Percentiles rank a stretch among this genome's conserved stretches.
Conservation (phyloP, 2,797 vertebrate species). For the Cirrhinus molitorella region DNA sequence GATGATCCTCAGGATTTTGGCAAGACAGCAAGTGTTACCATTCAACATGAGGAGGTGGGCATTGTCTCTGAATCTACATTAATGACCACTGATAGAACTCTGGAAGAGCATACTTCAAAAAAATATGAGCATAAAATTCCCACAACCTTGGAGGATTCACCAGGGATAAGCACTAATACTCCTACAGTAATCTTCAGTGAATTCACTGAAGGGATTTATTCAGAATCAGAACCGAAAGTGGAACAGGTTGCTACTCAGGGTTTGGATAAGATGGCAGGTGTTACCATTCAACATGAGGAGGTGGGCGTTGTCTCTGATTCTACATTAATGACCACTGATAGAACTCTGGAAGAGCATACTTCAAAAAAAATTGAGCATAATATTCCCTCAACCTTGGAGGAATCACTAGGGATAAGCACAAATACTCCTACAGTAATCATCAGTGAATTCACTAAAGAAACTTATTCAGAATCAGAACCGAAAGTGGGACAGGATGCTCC, state of each 20-base stretch:
- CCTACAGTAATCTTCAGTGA: neutral
- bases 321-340: neutral
- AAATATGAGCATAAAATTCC: neutral
- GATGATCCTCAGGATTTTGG: neutral
- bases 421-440: neutral
- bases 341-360: neutral
- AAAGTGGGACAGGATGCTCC: neutral
- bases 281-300: conserved; percentile 4
- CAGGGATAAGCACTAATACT: neutral
- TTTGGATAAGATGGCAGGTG: neutral
- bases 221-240: conserved; percentile 22
- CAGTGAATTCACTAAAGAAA: conserved; percentile 8
- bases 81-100: neutral
- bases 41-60: neutral
- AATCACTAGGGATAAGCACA: neutral
- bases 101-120: conserved; percentile 1
- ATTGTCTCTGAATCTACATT: neutral
- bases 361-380: neutral
- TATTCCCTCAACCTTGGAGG: neutral
- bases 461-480: conserved; percentile 8
- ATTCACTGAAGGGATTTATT: conserved; percentile 23
- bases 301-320: neutral
- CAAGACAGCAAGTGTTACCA: neutral
- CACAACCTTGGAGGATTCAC: neutral
- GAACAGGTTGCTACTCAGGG: neutral